Conservation (phyloP, 1,140 invertebrate genomes). For the Drosophila mayri region DNA sequence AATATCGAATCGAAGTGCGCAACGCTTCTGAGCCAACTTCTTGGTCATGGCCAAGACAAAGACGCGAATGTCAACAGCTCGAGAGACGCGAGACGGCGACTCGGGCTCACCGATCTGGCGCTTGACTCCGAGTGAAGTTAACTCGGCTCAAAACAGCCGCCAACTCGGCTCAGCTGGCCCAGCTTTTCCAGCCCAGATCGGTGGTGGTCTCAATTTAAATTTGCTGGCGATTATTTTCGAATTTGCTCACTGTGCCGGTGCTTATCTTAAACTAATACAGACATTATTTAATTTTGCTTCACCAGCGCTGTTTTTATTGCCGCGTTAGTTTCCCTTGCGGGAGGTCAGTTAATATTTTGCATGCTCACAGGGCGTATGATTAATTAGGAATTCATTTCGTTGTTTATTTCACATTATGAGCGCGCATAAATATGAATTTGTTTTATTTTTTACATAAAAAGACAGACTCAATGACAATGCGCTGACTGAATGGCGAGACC, state of each 20-base stretch:
- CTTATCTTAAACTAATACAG: constrained; percentile 56
- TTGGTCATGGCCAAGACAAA: constrained; percentile 77
- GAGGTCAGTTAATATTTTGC: constrained; percentile 74
- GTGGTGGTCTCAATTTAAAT: constrained; percentile 65
- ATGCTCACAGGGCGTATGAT: constrained; percentile 71
- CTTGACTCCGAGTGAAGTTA: constrained; percentile 23
- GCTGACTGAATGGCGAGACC: constrained; percentile 42
- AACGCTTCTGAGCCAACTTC: constrained; percentile 69
- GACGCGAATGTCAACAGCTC: constrained; percentile 76
- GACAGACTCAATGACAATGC: constrained; percentile 36
- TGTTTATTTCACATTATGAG: constrained; percentile 36
- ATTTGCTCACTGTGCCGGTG: constrained; percentile 54
- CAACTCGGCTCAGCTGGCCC: constrained; percentile 40
- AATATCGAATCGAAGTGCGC: constrained; percentile 54
- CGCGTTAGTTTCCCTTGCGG: constrained; percentile 22
- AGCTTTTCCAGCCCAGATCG: constrained; percentile 39
- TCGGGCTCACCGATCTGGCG: constrained; percentile 30
- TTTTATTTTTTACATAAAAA: constrained; percentile 53
- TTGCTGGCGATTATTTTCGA: constrained; percentile 68
- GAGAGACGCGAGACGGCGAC: constrained; percentile 8
- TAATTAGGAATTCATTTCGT: constrained; percentile 71
- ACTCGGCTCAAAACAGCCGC: constrained; percentile 14
- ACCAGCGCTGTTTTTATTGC: constrained; percentile 25
- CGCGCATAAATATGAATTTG: constrained; percentile 33
- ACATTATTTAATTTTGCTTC: constrained; percentile 69